Conservation (phyloP, 2,888 invertebrate genomes). For the Brachypterus glaber region DNA sequence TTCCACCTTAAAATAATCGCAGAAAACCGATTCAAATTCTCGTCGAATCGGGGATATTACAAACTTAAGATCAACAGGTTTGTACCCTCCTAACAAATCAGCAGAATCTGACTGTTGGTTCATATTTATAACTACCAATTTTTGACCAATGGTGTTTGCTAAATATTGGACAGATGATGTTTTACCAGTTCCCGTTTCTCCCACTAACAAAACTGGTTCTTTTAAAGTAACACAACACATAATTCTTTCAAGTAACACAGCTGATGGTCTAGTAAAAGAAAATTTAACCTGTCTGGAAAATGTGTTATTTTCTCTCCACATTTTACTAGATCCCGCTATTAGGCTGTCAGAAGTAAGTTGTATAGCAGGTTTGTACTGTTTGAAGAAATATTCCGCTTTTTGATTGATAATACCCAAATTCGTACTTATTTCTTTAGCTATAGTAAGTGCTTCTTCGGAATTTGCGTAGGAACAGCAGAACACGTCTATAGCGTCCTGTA, state of each 20-base stretch:
- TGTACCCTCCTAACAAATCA: constrained; percentile 93
- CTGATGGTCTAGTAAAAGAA: constrained; percentile 74
- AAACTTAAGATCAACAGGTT: constrained; percentile 85
- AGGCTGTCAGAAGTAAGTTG: constrained; percentile 49
- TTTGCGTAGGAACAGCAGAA: constrained; percentile 73
- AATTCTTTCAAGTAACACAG: constrained; percentile 78
- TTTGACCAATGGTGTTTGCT: constrained; percentile 73
- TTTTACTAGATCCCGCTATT: constrained; percentile 60
- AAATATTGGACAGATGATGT: constrained; percentile 91
- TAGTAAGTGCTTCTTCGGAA: constrained; percentile 52
- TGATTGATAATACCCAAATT: constrained; percentile 73
- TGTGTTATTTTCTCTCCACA: constrained; percentile 31
- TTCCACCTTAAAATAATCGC: constrained; percentile 62
- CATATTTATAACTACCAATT: constrained; percentile 92
- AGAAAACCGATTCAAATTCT: constrained; percentile 69
- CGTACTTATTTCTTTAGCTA: constrained; percentile 67
- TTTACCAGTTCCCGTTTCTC: constrained; percentile 98
- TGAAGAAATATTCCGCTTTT: constrained; percentile 72
- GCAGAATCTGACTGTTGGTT: constrained; percentile 97
- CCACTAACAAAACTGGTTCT: constrained; percentile 90
- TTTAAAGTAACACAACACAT: constrained; percentile 70
- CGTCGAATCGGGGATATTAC: constrained; percentile 71
- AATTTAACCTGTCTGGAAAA: constrained; percentile 45
- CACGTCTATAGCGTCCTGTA: constrained; percentile 85
- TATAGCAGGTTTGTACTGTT: constrained; percentile 69